Base-by-base conservation (phyloP, 2,888 invertebrate species). In the Drosophila hamatofila region DNA sequence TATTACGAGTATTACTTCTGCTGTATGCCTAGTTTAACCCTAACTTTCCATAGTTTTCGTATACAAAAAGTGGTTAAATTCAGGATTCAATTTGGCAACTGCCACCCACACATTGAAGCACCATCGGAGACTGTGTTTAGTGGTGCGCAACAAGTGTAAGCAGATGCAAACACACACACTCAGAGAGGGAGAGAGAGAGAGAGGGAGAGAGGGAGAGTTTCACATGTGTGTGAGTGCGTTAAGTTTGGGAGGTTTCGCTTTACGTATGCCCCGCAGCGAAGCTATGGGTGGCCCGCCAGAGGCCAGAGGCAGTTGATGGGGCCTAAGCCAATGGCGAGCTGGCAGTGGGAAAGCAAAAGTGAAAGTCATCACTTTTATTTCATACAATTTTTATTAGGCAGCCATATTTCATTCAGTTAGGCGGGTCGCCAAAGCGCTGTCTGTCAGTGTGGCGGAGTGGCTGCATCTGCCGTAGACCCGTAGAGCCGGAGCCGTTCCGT, bases 291-390 rank as follows among this genome's bases (percentile, higher is more conserved):
- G 66, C 41, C 51, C 23, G 21, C n/a, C n/a, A n/a, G n/a, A n/a
- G n/a, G 7, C 21, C 62, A 46, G 14, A 37, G 35, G 16, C 35
- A 16, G 35, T 35, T 14, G 35, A 35, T 35, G 35, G 9, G 35
- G 35, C 35, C 21, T 27, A 18, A 65, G 41, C 25, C 64, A 35
- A 48, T 33, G 46, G 48, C 55, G 21, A 21, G 35, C 35, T 16
- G 67, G 30, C 51, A 52, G n/a, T 61, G 41, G 35, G 52, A 74
- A 75, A 63, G 72, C 58, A 69, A 89, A 84, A 84, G 77, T 84
- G 89, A 85, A 85, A 85, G 85, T 89, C 88, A 89, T 89, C 85
- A 86, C 90, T 83, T 86, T 88, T 86, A 88, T 86, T 83, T 89
- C 88, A 86, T 86, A 83, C 81, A 85, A 85, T 75, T 85, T 85